phyloP scores from a whole-genome alignment of 2,113 vertebrate species.

The Corythoichthys haematopterus region DNA sequence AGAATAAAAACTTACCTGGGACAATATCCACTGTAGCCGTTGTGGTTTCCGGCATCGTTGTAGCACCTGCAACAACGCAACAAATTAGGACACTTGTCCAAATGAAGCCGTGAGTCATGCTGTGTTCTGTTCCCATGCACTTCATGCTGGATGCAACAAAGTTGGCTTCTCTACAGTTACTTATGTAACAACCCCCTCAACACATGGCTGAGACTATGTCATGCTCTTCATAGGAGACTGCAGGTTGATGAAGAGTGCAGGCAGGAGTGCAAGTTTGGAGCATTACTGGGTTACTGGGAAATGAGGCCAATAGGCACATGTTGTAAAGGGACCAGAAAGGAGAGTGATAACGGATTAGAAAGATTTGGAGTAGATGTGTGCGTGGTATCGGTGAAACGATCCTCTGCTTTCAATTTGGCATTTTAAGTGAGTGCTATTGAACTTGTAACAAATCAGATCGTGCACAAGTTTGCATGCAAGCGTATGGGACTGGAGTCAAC shows the following conservation, averaged over 20 bases:
- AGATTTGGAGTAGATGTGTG: slow-evolving; percentile 20
- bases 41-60: slow-evolving; percentile 47
- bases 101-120: not conserved
- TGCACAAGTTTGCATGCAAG: slow-evolving; percentile 8
- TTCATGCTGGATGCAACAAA: slow-evolving; percentile 8
- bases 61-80: slow-evolving; percentile 44
- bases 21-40: slow-evolving; percentile 49
- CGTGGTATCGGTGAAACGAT: not conserved
- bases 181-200: slow-evolving; percentile 8
- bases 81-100: slow-evolving; percentile 4
- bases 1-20: slow-evolving; percentile 44
- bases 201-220: slow-evolving; percentile 33
- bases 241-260: slow-evolving; percentile 46
- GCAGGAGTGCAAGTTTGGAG: slow-evolving; percentile 22
- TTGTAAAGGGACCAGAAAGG: slow-evolving; percentile 2
- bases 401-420: slow-evolving; percentile 11
- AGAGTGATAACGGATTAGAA: slow-evolving; percentile 15
- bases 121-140: not conserved
- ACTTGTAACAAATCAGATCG: slow-evolving; percentile 12
- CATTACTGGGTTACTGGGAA: slow-evolving; percentile 46
- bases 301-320: slow-evolving; percentile 36
- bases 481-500: not conserved
- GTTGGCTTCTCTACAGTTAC: not conserved
- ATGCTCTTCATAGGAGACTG: slow-evolving; percentile 61
- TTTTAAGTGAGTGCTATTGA: slow-evolving; percentile 32